Percentiles rank a stretch among this genome's conserved stretches.
Evolutionary conservation across 2,888 invertebrate species (phyloP).

Genomic region (Neoascia interrupta): DNA sequence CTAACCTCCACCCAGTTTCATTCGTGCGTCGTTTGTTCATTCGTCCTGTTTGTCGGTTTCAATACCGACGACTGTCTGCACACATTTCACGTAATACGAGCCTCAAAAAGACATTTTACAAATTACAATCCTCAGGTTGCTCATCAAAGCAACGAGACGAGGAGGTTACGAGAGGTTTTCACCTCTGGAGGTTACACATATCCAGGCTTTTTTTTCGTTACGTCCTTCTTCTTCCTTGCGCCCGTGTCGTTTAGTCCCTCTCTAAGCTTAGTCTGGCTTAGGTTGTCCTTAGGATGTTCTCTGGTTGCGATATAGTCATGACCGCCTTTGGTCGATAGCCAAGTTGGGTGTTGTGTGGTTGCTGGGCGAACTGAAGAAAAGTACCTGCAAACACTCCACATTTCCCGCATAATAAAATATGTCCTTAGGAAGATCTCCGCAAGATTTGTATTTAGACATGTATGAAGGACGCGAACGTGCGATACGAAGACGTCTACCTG

Average conservation of each 20-base stretch:
- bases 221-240: neutral
- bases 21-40: neutral
- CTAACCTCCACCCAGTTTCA: slow-evolving; percentile 8
- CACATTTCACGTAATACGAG: slow-evolving; percentile 35
- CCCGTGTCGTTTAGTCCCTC: slow-evolving; percentile 5
- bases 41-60: slow-evolving; percentile 6
- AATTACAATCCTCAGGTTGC: slow-evolving; percentile 68
- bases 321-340: slow-evolving; percentile 36
- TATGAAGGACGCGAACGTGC: no score
- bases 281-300: slow-evolving; percentile 1
- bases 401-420: neutral
- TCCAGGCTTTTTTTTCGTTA: neutral
- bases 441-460: neutral
- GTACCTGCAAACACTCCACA: slow-evolving; percentile 16
- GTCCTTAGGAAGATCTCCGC: neutral
- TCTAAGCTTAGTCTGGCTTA: slow-evolving; percentile 14
- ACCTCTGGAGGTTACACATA: slow-evolving; percentile 1
- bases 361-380: neutral
- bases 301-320: slow-evolving; percentile 22
- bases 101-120: slow-evolving; percentile 60
- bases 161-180: slow-evolving; percentile 48
- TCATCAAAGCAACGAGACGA: slow-evolving; percentile 40
- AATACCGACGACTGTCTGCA: slow-evolving; percentile 31
- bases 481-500: neutral
- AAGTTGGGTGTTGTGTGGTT: slow-evolving; percentile 11